These are phyloP conservation scores for Criorhina ranunculi DNA, from an alignment of 2,888 invertebrate genomes.

Conservation along the genomic window DNA sequence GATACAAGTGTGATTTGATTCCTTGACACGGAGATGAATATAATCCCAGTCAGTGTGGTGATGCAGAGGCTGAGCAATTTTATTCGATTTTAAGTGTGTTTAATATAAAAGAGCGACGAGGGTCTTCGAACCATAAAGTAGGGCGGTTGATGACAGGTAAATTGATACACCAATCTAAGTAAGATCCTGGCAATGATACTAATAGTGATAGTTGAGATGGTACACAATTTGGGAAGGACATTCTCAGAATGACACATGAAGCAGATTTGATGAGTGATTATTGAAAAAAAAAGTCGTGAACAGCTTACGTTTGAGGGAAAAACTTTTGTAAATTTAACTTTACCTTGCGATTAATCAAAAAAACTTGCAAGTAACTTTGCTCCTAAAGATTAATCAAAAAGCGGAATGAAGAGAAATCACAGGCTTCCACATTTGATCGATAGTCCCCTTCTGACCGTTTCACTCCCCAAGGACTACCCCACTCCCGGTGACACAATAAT, in stretches of 20 bases:
- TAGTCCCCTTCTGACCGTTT: constrained; percentile 16
- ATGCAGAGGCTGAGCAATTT: constrained; percentile 21
- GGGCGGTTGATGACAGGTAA: constrained; percentile 63
- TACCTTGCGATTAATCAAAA: too few species aligned
- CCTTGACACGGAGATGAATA: constrained; percentile 34
- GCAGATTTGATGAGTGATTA: neutral
- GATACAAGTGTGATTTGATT: constrained; percentile 59
- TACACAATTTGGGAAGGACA: neutral
- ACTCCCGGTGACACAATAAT: neutral
- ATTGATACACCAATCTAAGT: constrained; percentile 39
- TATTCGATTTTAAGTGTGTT: constrained; percentile 51
- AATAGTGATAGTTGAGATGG: neutral
- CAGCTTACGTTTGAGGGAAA: too few species aligned
- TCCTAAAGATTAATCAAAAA: neutral
- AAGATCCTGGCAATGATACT: neutral
- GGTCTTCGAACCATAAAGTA: neutral
- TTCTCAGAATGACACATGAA: neutral
- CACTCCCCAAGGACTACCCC: too few species aligned
- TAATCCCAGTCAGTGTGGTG: constrained; percentile 49
- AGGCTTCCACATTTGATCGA: neutral
- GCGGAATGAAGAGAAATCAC: neutral
- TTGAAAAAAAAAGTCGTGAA: too few species aligned
- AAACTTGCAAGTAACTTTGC: too few species aligned
- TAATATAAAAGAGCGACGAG: constrained; percentile 37
- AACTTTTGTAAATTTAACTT: too few species aligned